phyloP scores from a whole-genome alignment of 2,797 vertebrate genomes.

The Gymnothorax reevesii region DNA sequence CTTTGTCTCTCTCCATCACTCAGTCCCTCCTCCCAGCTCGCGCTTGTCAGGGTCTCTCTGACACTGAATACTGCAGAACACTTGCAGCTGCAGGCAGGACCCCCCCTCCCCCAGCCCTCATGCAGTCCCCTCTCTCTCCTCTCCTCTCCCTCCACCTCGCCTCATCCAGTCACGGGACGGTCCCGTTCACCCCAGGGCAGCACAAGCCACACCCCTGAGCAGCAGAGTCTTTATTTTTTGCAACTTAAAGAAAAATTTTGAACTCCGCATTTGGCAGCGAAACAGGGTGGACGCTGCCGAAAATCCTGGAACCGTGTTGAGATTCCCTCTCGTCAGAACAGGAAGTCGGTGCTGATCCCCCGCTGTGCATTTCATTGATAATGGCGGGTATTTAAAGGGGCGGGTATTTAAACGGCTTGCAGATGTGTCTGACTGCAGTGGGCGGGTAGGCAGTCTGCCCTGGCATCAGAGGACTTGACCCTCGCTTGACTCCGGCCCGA shows the following conservation, averaged over 20 bases:
- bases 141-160: slow-evolving; percentile 16
- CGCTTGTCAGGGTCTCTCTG: slow-evolving; percentile 47
- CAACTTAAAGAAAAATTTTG: background rate
- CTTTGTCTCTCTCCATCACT: background rate
- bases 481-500: background rate
- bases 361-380: background rate
- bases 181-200: background rate
- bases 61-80: slow-evolving; percentile 13
- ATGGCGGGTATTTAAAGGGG: background rate
- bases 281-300: too few species aligned
- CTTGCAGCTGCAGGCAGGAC: background rate
- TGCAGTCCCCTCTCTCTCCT: slow-evolving; percentile 12
- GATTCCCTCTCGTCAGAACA: background rate
- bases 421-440: background rate
- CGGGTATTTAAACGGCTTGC: background rate
- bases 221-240: background rate
- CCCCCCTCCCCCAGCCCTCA: background rate
- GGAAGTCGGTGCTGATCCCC: too few species aligned
- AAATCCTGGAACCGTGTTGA: too few species aligned
- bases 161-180: slow-evolving; percentile 1
- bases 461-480: background rate
- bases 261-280: too few species aligned
- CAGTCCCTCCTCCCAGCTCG: slow-evolving; percentile 22
- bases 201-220: background rate
- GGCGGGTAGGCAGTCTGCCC: background rate